Percentiles rank a stretch among this genome's conserved stretches.
Evolutionary conservation across 2,797 vertebrate genomes (phyloP).

Genomic region (Peromyscus attwateri): DNA sequence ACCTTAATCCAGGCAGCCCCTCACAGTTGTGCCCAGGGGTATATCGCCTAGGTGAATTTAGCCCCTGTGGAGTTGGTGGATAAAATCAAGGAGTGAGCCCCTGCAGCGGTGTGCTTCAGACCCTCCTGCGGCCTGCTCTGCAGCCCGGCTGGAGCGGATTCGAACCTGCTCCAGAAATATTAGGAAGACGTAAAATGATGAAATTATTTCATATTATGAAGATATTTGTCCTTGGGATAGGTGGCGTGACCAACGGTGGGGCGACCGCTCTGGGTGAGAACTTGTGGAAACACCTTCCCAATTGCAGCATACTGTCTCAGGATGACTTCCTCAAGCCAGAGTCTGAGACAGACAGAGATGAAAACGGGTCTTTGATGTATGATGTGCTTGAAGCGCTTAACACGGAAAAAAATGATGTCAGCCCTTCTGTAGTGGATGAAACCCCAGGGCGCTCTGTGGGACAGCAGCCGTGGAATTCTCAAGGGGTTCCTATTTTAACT

Average conservation of each 20-base stretch:
- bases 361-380: too few relatives aligned
- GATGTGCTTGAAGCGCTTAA: slow-evolving; percentile 93
- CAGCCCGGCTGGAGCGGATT: too few relatives aligned
- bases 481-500: slow-evolving; percentile 90
- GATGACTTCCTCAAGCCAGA: slow-evolving; percentile 94
- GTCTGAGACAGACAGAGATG: too few relatives aligned
- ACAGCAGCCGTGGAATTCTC: slow-evolving; percentile 53
- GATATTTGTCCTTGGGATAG: too few relatives aligned
- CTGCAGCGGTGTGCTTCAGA: too few relatives aligned
- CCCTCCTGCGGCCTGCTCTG: too few relatives aligned
- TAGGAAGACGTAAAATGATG: too few relatives aligned
- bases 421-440: slow-evolving; percentile 88
- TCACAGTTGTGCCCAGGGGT: neutral
- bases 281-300: slow-evolving; percentile 90
- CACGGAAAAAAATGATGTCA: slow-evolving; percentile 94
- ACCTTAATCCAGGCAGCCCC: neutral
- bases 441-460: slow-evolving; percentile 82
- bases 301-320: slow-evolving; percentile 93
- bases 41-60: neutral
- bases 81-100: too few relatives aligned
- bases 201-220: too few relatives aligned
- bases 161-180: too few relatives aligned
- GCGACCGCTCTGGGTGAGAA: slow-evolving; percentile 93
- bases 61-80: neutral
- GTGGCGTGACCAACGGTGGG: slow-evolving; percentile 94